Base-by-base conservation (phyloP, 2,888 invertebrate genomes). In the Escarpia spicata region DNA sequence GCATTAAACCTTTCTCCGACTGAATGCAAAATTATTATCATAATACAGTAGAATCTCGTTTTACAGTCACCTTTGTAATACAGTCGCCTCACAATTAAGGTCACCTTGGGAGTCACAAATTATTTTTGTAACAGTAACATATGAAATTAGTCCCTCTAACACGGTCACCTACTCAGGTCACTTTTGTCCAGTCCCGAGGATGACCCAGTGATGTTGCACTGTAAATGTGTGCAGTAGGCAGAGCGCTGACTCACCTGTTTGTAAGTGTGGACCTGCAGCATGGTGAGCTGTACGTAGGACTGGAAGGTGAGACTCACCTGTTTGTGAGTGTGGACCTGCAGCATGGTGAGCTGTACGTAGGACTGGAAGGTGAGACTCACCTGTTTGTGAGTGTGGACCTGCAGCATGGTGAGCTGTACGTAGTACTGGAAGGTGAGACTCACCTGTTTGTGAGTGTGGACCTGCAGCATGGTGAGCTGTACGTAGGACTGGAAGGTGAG, bases 401-500 rank as follows among this genome's bases (percentile, higher is more conserved):
- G 97, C 92, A 98, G 96, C 98, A 99, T 98, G 0, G 99, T 98
- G 93, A 99, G 96, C 94, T 98, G 98, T 0, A 99, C 99, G 96
- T 99, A 98, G 0, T 98, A 98, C 97, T 99, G 99, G 96, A 99
- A 99, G 90, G 98, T 97, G 97, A 98, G 98, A 90, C 98, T 97
- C 98, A n/a, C 92, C 93, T 93, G 94, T 92, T 94, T 94, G 93
- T 95, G 95, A 91, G 95, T 95, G 96, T 99, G 99, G 95, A 98
- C 97, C 95, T 98, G 97, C 92, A 98, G 96, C 98, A 99, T 98
- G 0, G 99, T 98, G 93, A 99, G 96, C 94, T 98, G 98, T 0
- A 99, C 99, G 96, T 99, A 98, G 0, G 98, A 98, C 97, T 99
- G 99, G 96, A 99, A 99, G 90, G 98, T 97, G 97, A 98, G 98